Evolutionary conservation across 1,140 invertebrate genomes (phyloP).

Genomic region (Phortica variegata): DNA sequence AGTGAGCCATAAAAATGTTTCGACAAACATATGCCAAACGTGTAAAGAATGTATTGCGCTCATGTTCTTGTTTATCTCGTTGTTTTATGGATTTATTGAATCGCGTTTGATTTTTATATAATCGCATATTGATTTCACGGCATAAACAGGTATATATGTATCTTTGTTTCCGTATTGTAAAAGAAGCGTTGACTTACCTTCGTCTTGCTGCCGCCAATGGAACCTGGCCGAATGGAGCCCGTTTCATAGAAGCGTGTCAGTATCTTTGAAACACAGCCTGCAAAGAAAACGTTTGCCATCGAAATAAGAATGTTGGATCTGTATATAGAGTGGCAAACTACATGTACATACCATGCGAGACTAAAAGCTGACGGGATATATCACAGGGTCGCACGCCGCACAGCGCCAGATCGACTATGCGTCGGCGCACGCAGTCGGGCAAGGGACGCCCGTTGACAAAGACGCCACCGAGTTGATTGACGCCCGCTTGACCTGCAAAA

Average conservation of each 20-base stretch:
- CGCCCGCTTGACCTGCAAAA: conserved; percentile 83
- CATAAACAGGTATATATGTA: conserved; percentile 18
- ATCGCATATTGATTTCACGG: conserved; percentile 51
- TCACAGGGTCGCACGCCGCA: conserved; percentile 92
- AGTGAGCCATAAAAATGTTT: conserved; percentile 34
- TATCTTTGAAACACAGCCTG: conserved; percentile 89
- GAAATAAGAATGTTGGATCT: not conserved
- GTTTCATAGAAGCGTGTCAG: conserved; percentile 95
- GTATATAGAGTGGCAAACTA: not conserved
- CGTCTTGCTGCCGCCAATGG: conserved; percentile 87
- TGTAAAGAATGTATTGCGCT: conserved; percentile 38
- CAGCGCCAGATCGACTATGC: conserved; percentile 91
- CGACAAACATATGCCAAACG: conserved; percentile 19
- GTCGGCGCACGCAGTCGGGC: conserved; percentile 88
- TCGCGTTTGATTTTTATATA: conserved; percentile 52
- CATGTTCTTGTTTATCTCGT: conserved; percentile 24
- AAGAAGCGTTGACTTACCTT: conserved; percentile 65
- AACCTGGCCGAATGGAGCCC: conserved; percentile 86
- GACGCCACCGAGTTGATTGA: conserved; percentile 94
- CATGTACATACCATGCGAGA: conserved; percentile 77
- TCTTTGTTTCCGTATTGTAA: no score
- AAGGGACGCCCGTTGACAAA: conserved; percentile 95
- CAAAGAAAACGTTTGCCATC: conserved; percentile 17
- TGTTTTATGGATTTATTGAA: conserved; percentile 51
- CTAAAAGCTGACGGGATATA: conserved; percentile 90